Conservation (phyloP, 2,797 vertebrate species). For the Pangasius macronema region DNA sequence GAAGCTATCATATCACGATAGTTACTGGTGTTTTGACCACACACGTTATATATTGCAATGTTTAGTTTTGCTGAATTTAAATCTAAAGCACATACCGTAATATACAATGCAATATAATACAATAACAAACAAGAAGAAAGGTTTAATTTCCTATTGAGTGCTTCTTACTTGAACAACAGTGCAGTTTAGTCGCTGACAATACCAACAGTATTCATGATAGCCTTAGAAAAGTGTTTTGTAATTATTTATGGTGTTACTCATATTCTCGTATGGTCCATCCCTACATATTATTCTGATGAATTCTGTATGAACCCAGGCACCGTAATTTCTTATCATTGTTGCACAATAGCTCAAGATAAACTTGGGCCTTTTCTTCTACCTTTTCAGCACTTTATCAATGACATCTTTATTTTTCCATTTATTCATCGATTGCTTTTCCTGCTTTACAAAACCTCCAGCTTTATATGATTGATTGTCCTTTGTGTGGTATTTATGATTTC, state of each 20-base stretch:
- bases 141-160: not conserved
- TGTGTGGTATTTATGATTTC: slow-evolving; percentile 1
- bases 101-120: not conserved
- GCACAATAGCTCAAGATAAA: not conserved
- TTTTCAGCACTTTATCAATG: not conserved
- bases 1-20: too few species aligned
- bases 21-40: not conserved
- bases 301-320: not conserved
- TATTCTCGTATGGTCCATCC: not conserved
- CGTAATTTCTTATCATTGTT: not conserved
- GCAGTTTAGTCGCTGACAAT: not conserved
- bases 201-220: not conserved
- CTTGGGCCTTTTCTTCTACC: too few species aligned
- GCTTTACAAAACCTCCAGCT: not conserved
- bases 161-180: not conserved
- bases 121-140: not conserved
- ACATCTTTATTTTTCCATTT: not conserved
- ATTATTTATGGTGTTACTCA: not conserved
- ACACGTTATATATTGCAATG: not conserved
- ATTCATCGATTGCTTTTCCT: not conserved
- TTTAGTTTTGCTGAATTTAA: not conserved
- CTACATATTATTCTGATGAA: not conserved
- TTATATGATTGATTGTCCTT: not conserved
- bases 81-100: not conserved
- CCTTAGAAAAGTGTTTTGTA: not conserved